Base-by-base conservation (phyloP, 2,888 invertebrate genomes). In the Tanypteryx hageni region DNA sequence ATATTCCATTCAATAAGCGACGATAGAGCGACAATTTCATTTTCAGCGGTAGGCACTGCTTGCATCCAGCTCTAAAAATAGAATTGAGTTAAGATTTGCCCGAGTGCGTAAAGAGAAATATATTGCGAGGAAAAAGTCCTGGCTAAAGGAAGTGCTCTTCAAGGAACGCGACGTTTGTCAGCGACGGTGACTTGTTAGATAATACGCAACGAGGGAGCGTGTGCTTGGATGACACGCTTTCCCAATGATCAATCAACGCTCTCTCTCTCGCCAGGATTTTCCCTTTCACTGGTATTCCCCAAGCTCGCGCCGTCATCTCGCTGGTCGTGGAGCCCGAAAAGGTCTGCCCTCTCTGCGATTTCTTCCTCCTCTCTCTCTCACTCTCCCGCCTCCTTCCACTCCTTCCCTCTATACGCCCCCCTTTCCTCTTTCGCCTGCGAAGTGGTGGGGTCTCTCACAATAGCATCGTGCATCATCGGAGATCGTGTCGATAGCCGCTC, bases 261-360 rank as follows among this genome's bases (percentile, higher is more conserved):
- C 68, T 64, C 64, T n/a, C 64, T 64, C n/a, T 68, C 68, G 31
- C 10, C n/a, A 61, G 16, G 22, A 18, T 64, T 64, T 86, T 64
- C 61, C 86, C 86, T 86, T 31, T 86, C 86, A 31, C 86, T 56
- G 85, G 27, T 86, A 59, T 22, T 59, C 58, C 59, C 85, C 27
- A 4, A 31, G 16, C 44, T 44, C 18, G 68, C 68, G 68, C n/a
- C 8, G 68, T 68, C 68, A 68, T 68, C 68, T 22, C 68, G 18
- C 0, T 68, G 68, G 68, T 68, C 18, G 44, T 44, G 44, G 44
- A 44, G 44, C 68, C 68, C 8, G 68, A 7, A 68, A 68, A 68
- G 8, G 27, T 59, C 82, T n/a, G 18, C 83, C 16, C 61, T 27
- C 10, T 59, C 85, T 14, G 27, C 27, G 16, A 82, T 22, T 14